Percentiles rank a stretch among this genome's conserved stretches.
Conservation (phyloP, 2,888 invertebrate species). For the Podabrus alpinus region DNA sequence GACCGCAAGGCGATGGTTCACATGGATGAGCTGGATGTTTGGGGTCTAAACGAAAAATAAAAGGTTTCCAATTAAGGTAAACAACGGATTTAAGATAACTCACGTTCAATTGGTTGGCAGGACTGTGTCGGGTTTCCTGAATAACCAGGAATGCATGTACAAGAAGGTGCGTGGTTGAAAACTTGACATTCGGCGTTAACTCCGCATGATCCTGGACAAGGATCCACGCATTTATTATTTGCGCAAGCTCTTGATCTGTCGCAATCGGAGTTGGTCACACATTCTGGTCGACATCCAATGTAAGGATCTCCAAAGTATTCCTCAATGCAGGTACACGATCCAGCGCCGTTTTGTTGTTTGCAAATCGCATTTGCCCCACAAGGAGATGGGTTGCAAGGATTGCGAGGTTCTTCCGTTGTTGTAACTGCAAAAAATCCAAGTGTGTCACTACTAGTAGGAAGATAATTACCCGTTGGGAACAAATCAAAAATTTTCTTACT, state of each 20-base stretch:
- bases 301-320: slow-evolving; percentile 70
- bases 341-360: slow-evolving; percentile 65
- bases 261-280: slow-evolving; percentile 70
- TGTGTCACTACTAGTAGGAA: slow-evolving; percentile 4
- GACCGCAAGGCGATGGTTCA: slow-evolving; percentile 69
- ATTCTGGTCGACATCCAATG: slow-evolving; percentile 70
- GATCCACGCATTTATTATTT: slow-evolving; percentile 68
- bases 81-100: slow-evolving; percentile 36
- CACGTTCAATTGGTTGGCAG: slow-evolving; percentile 52
- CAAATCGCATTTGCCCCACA: slow-evolving; percentile 72
- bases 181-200: slow-evolving; percentile 63
- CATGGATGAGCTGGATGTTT: slow-evolving; percentile 59
- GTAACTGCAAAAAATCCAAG: slow-evolving; percentile 51
- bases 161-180: slow-evolving; percentile 69
- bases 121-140: slow-evolving; percentile 64
- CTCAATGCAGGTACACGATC: slow-evolving; percentile 66
- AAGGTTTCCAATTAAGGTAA: slow-evolving; percentile 23
- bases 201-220: slow-evolving; percentile 65
- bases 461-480: background rate
- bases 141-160: slow-evolving; percentile 64
- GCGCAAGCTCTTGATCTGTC: slow-evolving; percentile 65
- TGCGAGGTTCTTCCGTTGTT: slow-evolving; percentile 54
- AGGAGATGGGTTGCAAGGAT: slow-evolving; percentile 67
- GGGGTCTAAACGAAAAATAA: slow-evolving; percentile 27
- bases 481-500: slow-evolving; percentile 58